phyloP scores from a whole-genome alignment of 2,888 invertebrate genomes.

The Diaprepes abbreviatus region DNA sequence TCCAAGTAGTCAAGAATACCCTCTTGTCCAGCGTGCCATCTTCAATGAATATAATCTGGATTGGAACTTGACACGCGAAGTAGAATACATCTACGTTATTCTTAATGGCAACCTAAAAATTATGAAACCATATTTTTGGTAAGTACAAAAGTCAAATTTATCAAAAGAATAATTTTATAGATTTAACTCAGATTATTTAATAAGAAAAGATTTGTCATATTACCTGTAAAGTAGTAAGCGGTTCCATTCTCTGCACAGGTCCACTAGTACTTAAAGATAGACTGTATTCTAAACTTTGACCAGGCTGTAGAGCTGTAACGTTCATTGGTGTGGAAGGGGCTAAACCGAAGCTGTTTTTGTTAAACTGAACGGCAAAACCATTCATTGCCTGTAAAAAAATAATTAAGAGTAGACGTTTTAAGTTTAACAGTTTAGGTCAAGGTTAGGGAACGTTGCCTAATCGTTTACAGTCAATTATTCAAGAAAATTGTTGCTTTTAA shows the following conservation, averaged over 20 bases:
- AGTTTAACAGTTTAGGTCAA: no score
- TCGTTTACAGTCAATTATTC: no score
- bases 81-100: conserved; percentile 99
- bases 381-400: conserved; percentile 81
- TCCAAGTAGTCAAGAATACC: conserved; percentile 98
- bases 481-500: no score
- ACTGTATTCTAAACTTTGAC: conserved; percentile 83
- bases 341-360: conserved; percentile 98
- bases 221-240: conserved; percentile 91
- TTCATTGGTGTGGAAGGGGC: conserved; percentile 87
- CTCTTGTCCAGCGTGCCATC: conserved; percentile 98
- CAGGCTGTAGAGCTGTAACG: conserved; percentile 84
- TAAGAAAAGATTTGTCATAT: no score
- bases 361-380: conserved; percentile 97
- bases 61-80: conserved; percentile 93
- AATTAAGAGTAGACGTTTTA: no score
- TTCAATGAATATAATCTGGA: conserved; percentile 93
- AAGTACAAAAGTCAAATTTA: no score
- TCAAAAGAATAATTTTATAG: no score
- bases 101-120: conserved; percentile 86
- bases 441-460: no score
- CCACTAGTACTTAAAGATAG: conserved; percentile 87
- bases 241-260: conserved; percentile 97
- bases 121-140: no score
- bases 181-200: no score